Evolutionary conservation across 2,113 vertebrate species (phyloP), one percentile per base, ranked within the genome.

Genomic region (Sceloporus tristichus): DNA sequence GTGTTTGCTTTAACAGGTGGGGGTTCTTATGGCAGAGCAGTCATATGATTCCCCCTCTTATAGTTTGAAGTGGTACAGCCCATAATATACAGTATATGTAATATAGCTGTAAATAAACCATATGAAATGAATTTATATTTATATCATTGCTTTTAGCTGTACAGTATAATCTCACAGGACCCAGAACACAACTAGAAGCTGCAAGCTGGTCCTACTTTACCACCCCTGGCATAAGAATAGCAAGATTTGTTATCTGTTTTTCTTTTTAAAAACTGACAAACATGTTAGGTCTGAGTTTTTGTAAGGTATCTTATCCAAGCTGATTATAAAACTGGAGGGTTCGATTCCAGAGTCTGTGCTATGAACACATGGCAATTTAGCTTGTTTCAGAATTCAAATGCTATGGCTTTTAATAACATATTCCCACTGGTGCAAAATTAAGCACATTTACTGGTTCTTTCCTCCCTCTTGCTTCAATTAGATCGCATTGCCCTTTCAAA

Each of bases 401-500:
- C 29, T 54, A 29, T 71, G 68, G n/a, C 59, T 81, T 74, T 74
- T 68, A 65, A 77, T 38, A 77, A 29, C 56, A 19, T 77, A 42
- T 13, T 85, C 74, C 56, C 73, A 85, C 14, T 9, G 4, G 8
- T 77, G 34, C 40, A 77, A 85, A 66, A 48, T 29, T 85, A 48
- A 85, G 74, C 59, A 42, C 23, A 77, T 74, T 73, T 74, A 21
- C 21, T 81, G 68, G 8, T 25, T 34, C 10, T 27, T 25, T 42
- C 19, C 18, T 40, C 5, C 5, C 4, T 16, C 27, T 29, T n/a
- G 65, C 71, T 85, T 85, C 83, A 74, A 74, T 84, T 65, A 66
- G 84, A 85, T 65, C 74, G 34, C 4, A 9, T 66, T 85, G 74
- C 59, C 59, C 74, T 85, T 48, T 77, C 59, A 65, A 38, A 85